Base-by-base conservation (phyloP, 2,797 vertebrate genomes). In the Rousettus madagascariensis region DNA sequence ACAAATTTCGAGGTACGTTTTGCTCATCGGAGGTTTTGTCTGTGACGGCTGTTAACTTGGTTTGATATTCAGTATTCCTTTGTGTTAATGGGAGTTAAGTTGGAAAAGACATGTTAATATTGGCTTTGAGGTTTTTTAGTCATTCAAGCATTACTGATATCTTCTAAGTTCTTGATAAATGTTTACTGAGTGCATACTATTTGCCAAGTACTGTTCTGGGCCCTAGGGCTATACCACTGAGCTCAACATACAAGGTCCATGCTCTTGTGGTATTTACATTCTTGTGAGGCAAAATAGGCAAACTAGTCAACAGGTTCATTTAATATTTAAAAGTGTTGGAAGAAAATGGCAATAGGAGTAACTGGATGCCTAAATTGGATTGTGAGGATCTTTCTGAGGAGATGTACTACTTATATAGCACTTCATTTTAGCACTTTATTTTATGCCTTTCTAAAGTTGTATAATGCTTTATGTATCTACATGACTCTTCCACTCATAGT, bases 141-240 rank as follows among this genome's bases (percentile, higher is more conserved):
- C 51, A 51, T 80, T 83, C 12, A 95, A 82, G 38, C 33, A 43
- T 94, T 68, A 63, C 38, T 83, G 20, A 9, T 65, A 41, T 91
- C 53, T 95, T 91, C 53, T 68, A 66, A 79, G 36, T 59, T 90
- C 49, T 71, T 66, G 43, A 68, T 86, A 53, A 90, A 59, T 72
- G 33, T 78, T 86, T 51, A 65, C n/a, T 46, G 41, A 61, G 8
- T 12, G 30, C 30, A 57, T 51, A 15, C 41, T 92, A 41, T 91
- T 91, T 80, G 74, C n/a, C 51, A 91, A n/a, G n/a, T 91, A 65
- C 74, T 79, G 28, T 53, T 88, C 16, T 41, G 28, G n/a, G 22
- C 28, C 65, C 26, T 94, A 78, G 88, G 17, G 53, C 43, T 72
- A 13, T 53, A 80, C 49, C 61, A 77, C 30, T 57, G 74, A 95